These are phyloP conservation scores for Nomada hirtipes DNA, from an alignment of 2,888 invertebrate genomes.

Conservation along the genomic window DNA sequence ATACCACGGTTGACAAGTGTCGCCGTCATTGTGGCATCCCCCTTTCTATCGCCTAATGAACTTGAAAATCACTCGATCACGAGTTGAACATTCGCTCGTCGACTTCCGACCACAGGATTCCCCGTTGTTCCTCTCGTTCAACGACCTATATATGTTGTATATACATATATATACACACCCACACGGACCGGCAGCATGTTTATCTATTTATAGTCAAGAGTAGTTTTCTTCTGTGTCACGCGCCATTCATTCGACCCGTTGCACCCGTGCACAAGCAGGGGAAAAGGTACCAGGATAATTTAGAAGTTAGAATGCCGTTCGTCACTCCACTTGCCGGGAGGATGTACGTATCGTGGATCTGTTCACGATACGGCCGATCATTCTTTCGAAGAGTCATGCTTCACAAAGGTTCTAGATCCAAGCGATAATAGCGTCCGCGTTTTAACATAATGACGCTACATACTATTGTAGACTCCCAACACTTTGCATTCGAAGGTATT, in stretches of 20 bases:
- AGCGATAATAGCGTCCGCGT: slow-evolving; percentile 31
- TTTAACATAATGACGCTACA: slow-evolving; percentile 14
- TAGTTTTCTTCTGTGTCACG: slow-evolving; percentile 60
- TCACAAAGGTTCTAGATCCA: slow-evolving; percentile 8
- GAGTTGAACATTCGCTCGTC: slow-evolving; percentile 36
- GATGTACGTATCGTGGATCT: slow-evolving; percentile 38
- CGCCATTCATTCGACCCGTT: slow-evolving; percentile 53
- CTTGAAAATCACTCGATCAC: slow-evolving; percentile 56
- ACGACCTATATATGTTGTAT: background rate
- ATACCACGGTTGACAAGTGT: slow-evolving; percentile 32
- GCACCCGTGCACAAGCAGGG: background rate
- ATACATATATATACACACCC: background rate
- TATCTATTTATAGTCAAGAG: slow-evolving; percentile 67
- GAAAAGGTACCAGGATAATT: slow-evolving; percentile 61
- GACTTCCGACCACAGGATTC: slow-evolving; percentile 50
- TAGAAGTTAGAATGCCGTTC: slow-evolving; percentile 55
- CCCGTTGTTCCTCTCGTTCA: slow-evolving; percentile 36
- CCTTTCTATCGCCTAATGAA: slow-evolving; percentile 24
- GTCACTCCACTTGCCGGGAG: slow-evolving; percentile 57
- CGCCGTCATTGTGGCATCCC: slow-evolving; percentile 4
- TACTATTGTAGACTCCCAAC: no score
- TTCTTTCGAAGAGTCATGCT: slow-evolving; percentile 19
- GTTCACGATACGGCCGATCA: slow-evolving; percentile 50
- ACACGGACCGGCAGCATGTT: slow-evolving; percentile 38
- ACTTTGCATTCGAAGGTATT: no score